A percentile compares a stretch with the other conserved stretches of the same genome.
Conservation (phyloP, 2,113 vertebrate species). For the Prochilodus magdalenae region DNA sequence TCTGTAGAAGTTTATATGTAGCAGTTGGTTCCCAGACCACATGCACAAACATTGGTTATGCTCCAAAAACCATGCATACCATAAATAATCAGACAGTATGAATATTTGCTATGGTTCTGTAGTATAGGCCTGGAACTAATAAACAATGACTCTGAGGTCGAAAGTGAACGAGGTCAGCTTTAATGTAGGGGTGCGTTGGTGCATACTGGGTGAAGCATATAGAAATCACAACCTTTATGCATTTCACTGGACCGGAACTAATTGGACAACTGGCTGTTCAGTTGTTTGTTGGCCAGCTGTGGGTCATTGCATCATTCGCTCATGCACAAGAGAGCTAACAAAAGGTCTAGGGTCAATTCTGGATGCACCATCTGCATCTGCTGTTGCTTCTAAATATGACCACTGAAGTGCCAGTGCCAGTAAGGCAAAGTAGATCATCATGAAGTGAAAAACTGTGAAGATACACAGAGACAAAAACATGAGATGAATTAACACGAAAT, state of each 20-base stretch:
- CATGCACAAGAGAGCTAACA: conserved; percentile 6
- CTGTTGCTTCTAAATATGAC: conserved; percentile 5
- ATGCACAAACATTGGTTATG: not conserved
- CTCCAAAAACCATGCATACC: not conserved
- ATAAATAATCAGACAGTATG: not conserved
- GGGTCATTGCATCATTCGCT: not conserved
- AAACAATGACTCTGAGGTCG: not conserved
- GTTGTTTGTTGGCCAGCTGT: conserved; percentile 11
- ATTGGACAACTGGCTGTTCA: conserved; percentile 7
- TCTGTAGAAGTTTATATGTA: not conserved
- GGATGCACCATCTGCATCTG: conserved; percentile 1
- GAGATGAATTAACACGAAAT: not conserved
- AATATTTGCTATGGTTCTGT: not conserved
- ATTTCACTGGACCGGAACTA: not conserved
- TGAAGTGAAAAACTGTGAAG: not conserved
- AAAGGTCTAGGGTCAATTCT: not conserved
- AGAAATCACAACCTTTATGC: not conserved
- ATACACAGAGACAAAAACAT: not conserved
- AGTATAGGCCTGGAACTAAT: not conserved
- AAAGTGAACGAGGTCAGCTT: not conserved
- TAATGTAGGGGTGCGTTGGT: not conserved
- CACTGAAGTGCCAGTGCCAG: not conserved
- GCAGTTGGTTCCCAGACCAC: not conserved
- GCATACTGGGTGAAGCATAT: not conserved
- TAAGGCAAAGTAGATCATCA: not conserved